These are phyloP conservation scores for Pocillopora damicornis DNA, from an alignment of 64 coral and sea anemone genomes.

Conservation along the genomic window DNA sequence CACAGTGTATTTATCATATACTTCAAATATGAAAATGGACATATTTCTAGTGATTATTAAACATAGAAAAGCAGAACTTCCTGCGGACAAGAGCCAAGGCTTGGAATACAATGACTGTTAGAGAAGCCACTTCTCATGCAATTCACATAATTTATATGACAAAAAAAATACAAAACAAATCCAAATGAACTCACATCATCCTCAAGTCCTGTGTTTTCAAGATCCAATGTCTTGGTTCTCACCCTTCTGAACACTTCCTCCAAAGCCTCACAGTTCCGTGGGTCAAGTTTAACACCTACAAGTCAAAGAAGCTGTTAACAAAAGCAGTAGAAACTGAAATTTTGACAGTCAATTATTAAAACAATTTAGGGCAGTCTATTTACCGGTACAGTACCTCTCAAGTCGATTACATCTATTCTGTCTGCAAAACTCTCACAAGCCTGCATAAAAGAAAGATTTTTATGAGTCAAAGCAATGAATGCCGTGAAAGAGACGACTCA, in stretches of 20 bases:
- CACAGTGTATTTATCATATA: too few relatives aligned
- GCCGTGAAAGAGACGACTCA: too few relatives aligned
- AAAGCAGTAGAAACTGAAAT: not conserved
- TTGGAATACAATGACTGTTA: too few relatives aligned
- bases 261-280: conserved; percentile 81
- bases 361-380: not conserved
- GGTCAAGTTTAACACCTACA: conserved; percentile 82
- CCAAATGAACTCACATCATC: conserved; percentile 70
- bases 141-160: not conserved
- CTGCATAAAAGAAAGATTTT: conserved; percentile 28
- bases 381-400: conserved; percentile 59
- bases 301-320: not conserved
- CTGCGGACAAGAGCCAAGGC: too few relatives aligned
- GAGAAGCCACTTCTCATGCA: not conserved
- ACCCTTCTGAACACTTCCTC: conserved; percentile 91
- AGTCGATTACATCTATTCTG: conserved; percentile 94
- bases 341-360: not conserved
- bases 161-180: not conserved
- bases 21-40: too few relatives aligned
- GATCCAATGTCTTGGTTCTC: conserved; percentile 82
- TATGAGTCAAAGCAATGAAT: not conserved
- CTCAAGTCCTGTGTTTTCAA: conserved; percentile 95
- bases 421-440: conserved; percentile 76
- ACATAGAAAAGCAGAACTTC: too few relatives aligned
- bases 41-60: too few relatives aligned